Conservation (phyloP, 1,140 invertebrate genomes). For the Caerostris extrusa region DNA sequence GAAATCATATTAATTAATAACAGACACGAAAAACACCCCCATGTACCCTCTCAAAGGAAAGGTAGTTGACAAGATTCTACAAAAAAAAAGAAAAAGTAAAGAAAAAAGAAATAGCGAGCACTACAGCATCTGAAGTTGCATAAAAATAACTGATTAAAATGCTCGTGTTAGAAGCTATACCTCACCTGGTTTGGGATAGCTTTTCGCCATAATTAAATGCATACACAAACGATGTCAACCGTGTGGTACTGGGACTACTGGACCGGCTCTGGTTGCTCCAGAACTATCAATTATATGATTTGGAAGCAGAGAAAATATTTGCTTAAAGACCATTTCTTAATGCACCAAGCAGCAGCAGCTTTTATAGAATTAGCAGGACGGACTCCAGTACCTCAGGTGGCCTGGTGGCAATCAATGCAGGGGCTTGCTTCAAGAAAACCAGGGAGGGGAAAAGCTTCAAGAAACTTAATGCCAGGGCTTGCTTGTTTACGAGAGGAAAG, state of each 20-base stretch:
- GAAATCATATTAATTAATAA: slow-evolving; percentile 29
- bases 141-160: slow-evolving; percentile 55
- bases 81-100: background rate
- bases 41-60: background rate
- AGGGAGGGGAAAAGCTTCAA: slow-evolving; percentile 28
- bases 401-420: slow-evolving; percentile 58
- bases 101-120: background rate
- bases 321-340: slow-evolving; percentile 75
- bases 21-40: slow-evolving; percentile 5
- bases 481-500: slow-evolving; percentile 52
- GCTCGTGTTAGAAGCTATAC: background rate
- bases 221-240: background rate
- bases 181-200: background rate
- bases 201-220: slow-evolving; percentile 73
- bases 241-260: background rate
- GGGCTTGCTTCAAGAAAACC: slow-evolving; percentile 14
- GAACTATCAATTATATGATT: slow-evolving; percentile 74
- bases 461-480: slow-evolving; percentile 45
- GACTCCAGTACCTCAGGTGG: slow-evolving; percentile 56
- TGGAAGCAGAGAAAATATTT: slow-evolving; percentile 71
- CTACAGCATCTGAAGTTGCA: background rate
- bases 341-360: slow-evolving; percentile 70
- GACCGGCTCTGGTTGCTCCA: slow-evolving; percentile 12
- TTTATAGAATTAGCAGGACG: slow-evolving; percentile 68
- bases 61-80: background rate